Evolutionary conservation across 2,113 vertebrate genomes (phyloP), one percentile per base, ranked within the genome.

Genomic region (Lophotis ruficrista): DNA sequence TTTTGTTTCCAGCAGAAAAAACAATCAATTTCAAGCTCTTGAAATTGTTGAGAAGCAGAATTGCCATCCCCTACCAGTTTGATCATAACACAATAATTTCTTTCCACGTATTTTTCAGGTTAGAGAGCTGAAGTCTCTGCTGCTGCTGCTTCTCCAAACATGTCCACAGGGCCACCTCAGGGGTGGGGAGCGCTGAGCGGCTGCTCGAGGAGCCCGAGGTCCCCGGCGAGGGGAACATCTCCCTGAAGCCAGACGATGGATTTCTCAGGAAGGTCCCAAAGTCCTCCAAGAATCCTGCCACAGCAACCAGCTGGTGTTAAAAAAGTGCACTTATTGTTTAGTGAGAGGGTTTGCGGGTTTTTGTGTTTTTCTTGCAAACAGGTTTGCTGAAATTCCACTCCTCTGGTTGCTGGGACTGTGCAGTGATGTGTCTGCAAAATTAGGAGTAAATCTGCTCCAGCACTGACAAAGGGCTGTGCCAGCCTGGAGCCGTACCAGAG

Each of bases 11-110:
- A 85, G 75, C 58, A 78, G 75, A 62, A 89, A 65, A 77, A 85
- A 33, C 75, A 81, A 93, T 92, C 86, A 23, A 91, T 93, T 87
- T 62, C 37, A 53, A 79, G 66, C 65, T 90, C 87, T 78, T 69
- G 77, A 83, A 79, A 53, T 22, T 72, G 66, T 43, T 15, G 66
- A 77, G 80, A 47, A 91, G 70, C 43, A 35, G 58, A 85, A 85
- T 77, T 82, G 79, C 83, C 60, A 47, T 72, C 77, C 60, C 77
- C 82, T 64, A 61, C 71, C 89, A 72, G 84, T 53, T 35, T 62
- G 80, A 48, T 82, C 70, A 43, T 62, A 68, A 48, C 65, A 73
- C 37, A 71, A 18, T 66, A 9, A 86, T 66, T 51, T 51, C 75
- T 66, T 65, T 43, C 73, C 69, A 21, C 1, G 3, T 56, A 22